phyloP scores from a whole-genome alignment of 2,888 invertebrate species.

The Athripsodes cinereus region DNA sequence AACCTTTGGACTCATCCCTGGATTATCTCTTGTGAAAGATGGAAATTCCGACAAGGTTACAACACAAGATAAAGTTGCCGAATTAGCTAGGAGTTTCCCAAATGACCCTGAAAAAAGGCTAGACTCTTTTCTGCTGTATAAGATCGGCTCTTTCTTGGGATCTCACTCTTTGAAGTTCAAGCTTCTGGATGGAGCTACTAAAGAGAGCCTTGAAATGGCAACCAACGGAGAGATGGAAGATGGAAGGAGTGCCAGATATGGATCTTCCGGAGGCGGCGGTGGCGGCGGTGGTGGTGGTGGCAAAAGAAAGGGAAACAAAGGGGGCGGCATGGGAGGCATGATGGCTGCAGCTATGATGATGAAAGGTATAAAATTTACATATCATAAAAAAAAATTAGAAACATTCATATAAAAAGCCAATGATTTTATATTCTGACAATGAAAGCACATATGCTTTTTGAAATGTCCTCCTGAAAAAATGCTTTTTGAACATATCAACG shows the following conservation, averaged over 20 bases:
- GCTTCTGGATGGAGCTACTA: slow-evolving; percentile 57
- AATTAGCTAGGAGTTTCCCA: slow-evolving; percentile 69
- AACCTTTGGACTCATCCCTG: slow-evolving; percentile 64
- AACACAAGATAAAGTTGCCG: slow-evolving; percentile 58
- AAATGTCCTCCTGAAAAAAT: too few species aligned
- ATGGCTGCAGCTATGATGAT: slow-evolving; percentile 56
- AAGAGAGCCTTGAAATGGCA: slow-evolving; percentile 49
- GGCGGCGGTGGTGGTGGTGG: slow-evolving; percentile 31
- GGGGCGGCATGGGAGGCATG: slow-evolving; percentile 32
- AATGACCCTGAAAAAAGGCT: slow-evolving; percentile 70
- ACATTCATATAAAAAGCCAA: too few species aligned
- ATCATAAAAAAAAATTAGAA: not conserved
- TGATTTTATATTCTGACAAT: too few species aligned
- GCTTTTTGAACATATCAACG: too few species aligned
- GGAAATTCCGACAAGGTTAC: slow-evolving; percentile 41
- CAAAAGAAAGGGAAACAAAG: slow-evolving; percentile 31
- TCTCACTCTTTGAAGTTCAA: slow-evolving; percentile 68
- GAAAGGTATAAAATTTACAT: slow-evolving; percentile 48
- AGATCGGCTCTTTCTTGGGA: slow-evolving; percentile 63
- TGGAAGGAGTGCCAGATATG: slow-evolving; percentile 47
- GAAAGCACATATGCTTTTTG: too few species aligned
- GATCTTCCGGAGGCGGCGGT: slow-evolving; percentile 45
- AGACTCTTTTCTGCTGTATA: slow-evolving; percentile 66
- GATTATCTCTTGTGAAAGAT: slow-evolving; percentile 67
- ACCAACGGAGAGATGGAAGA: slow-evolving; percentile 43